These are phyloP conservation scores for Drosophila lini DNA, from an alignment of 1,140 invertebrate genomes.

Conservation along the genomic window DNA sequence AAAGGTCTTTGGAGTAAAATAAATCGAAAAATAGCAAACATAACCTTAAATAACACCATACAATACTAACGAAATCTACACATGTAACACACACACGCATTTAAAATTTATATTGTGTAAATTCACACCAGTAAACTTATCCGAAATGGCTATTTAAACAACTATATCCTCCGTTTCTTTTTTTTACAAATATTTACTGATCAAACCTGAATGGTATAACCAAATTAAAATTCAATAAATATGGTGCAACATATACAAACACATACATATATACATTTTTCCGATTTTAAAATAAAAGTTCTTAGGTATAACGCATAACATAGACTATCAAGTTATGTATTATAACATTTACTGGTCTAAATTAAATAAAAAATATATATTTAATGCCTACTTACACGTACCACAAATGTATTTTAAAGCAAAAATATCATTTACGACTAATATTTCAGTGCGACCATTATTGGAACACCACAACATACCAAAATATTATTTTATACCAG, in stretches of 20 bases:
- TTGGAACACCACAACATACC: background rate
- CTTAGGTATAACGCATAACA: background rate
- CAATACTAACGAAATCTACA: background rate
- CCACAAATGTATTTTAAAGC: constrained; percentile 3
- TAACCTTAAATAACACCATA: constrained; percentile 13
- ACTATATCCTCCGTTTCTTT: background rate
- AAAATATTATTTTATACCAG: background rate
- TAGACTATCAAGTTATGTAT: background rate
- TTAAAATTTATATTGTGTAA: background rate
- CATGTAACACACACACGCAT: background rate
- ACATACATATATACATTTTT: background rate
- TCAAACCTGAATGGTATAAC: background rate
- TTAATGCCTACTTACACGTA: constrained; percentile 2
- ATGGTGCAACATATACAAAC: background rate
- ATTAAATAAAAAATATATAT: background rate
- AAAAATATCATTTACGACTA: background rate
- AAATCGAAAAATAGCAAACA: background rate
- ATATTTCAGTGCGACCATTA: background rate
- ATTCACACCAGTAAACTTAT: background rate
- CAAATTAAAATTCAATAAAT: too few relatives aligned
- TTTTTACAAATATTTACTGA: background rate
- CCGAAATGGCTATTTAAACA: background rate
- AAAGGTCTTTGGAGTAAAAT: background rate
- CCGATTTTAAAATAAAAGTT: too few relatives aligned
- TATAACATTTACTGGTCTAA: background rate